Base-by-base conservation (phyloP, 2,113 vertebrate genomes). In the Semnornis frantzii region DNA sequence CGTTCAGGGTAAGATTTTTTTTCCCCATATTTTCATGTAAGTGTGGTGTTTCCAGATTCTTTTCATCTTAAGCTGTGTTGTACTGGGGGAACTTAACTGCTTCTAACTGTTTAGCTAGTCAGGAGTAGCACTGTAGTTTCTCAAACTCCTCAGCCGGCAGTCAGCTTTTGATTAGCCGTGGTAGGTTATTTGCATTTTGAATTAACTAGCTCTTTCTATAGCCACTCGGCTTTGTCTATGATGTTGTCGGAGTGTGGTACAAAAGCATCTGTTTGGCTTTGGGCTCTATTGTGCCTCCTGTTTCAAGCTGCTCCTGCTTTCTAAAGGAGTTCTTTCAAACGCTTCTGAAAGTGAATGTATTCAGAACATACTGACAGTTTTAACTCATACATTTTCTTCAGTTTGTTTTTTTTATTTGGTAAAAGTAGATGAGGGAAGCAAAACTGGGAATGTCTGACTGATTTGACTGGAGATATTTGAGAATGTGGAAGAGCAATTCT, bases 131-230 rank as follows among this genome's bases (percentile, higher is more conserved):
- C 44, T 62, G 1, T 31, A 6, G 54, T 71, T 18, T 69, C 75
- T 62, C 31, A n/a, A 25, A n/a, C 34, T 71, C 66, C 64, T 42
- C 55, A 58, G 57, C 59, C 62, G 70, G 52, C 75, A 82, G 68
- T 88, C 69, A n/a, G 60, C 44, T 57, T 85, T 81, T 63, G 62
- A 21, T 31, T 84, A 64, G 25, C 77, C 75, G 42, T 65, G 44
- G 34, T 84, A 79, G 54, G 63, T 72, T 93, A 74, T 89, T 90
- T 87, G 82, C 66, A 65, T 94, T 94, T 76, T 73, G 87, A 30
- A 46, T 92, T 92, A 87, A 72, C 75, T 57, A 57, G n/a, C 33
- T 74, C 31, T 75, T 82, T 62, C 63, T 82, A 60, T 46, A 82
- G 28, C 78, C 57, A 24, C 39, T 55, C 5, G 1, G 46, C 79